Evolutionary conservation across 2,888 invertebrate genomes (phyloP), one percentile per base, ranked within the genome.

Genomic region (Apomyelois bistriatella): DNA sequence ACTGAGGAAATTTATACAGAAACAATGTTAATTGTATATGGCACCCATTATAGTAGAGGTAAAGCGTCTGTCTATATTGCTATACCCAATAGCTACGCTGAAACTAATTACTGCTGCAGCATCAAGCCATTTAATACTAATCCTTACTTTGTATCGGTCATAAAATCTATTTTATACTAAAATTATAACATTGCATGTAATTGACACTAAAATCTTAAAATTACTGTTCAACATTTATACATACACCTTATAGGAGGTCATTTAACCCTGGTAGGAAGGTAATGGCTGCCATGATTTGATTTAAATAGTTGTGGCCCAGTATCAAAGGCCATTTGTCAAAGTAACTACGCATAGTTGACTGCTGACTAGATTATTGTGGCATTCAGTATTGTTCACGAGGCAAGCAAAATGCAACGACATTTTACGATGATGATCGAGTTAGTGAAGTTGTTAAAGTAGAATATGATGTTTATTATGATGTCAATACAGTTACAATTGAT

Each of bases 381-480:
- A 40, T 49, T 49, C 49, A 15, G 49, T 40, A 48, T 37, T 48
- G 40, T 40, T 49, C 49, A 49, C 28, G 22, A 30, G 40, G 47
- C 8, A 32, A 47, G 47, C 49, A 40, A 49, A 47, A 28, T 49
- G 30, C 37, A 22, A 8, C 37, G 15, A 49, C 37, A 22, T 49
- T 49, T 22, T 48, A 49, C 46, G 8, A 48, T 48, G 37, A 22
- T 30, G 40, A 49, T 49, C 13, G 22, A 37, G 30, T 46, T 32
- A 32, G 32, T 46, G 9, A 30, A 46, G 46, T 46, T 32, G 32
- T 42, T 28, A 12, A 0, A 4, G 32, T 13, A 46, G 32, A 13
- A 46, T 32, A 65, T 63, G 41, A 17, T 32, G 32, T 32, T 7
- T 32, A 10, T 10, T 32, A 64, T 38, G 15, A 6, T 15, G 38